Base-by-base conservation (phyloP, 2,888 invertebrate genomes). In the Pterostichus madidus region DNA sequence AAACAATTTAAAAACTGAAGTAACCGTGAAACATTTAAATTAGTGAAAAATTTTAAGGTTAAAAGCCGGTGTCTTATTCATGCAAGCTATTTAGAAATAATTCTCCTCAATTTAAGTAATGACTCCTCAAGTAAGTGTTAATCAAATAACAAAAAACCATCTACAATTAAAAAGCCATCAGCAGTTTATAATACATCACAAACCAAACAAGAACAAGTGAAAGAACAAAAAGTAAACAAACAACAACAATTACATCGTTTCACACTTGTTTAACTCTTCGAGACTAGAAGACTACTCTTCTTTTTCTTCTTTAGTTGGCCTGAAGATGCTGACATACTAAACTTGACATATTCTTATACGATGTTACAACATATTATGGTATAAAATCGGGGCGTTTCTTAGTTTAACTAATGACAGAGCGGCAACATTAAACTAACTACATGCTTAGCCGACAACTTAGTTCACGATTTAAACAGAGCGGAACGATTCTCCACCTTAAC, bases 371-470 rank as follows among this genome's bases (percentile, higher is more conserved):
- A 86, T 86, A 85, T 86, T 87, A 87, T 85, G 86, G 87, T 86
- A 87, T 87, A 87, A 87, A 87, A 87, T 86, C 85, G 85, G 87
- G 87, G 87, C 87, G 87, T 87, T 87, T 87, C 87, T 87, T 87
- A 86, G 85, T 84, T 86, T 85, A 85, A 85, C 86, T 87, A 87
- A 87, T 87, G 86, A 87, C 86, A 87, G 87, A 86, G 86, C 86
- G 85, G 85, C 84, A 85, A 84, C 59, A 53, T 75, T 79, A 39
- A 52, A 80, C 83, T 84, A 84, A 84, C 78, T 76, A 73, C 68
- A 80, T 68, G 75, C 75, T 78, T 80, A 83, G 75, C 56, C 75
- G 71, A 81, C 49, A 73, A 17, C 8, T 61, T 17, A 49, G 75
- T 52, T 10, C 68, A 59, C 75, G 39, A 49, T 56, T 68, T 77